A percentile compares a stretch with the other conserved stretches of the same genome.
Conservation (phyloP, 1,140 invertebrate species). For the Drosophila yakuba region DNA sequence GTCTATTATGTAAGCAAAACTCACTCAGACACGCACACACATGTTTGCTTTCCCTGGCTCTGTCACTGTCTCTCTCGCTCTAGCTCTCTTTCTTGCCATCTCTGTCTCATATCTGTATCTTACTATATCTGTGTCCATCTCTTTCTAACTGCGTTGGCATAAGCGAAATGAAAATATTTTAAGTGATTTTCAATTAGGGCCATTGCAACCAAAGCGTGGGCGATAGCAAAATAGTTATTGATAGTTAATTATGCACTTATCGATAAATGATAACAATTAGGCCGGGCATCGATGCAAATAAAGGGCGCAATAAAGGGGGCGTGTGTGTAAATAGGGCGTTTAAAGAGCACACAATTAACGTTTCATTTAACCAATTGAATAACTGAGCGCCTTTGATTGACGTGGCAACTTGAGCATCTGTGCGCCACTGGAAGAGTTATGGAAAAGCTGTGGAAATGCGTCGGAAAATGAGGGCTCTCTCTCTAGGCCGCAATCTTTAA, state of each 20-base stretch:
- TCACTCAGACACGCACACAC: conserved; percentile 18
- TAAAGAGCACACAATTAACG: conserved; percentile 65
- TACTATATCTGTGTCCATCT: not conserved
- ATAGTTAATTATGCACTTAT: conserved; percentile 48
- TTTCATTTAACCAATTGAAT: conserved; percentile 63
- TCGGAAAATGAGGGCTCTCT: not conserved
- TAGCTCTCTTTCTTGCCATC: not conserved
- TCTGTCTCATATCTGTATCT: not conserved
- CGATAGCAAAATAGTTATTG: conserved; percentile 26
- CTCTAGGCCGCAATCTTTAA: conserved; percentile 16
- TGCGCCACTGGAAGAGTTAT: not conserved
- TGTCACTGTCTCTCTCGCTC: not conserved
- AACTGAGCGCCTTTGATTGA: conserved; percentile 55
- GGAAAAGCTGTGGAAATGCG: not conserved
- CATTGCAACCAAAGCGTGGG: not conserved
- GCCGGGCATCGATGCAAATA: conserved; percentile 8
- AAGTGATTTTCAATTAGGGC: conserved; percentile 72
- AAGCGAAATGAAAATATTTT: conserved; percentile 50
- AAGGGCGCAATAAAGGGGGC: not conserved
- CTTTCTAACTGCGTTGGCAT: conserved; percentile 16
- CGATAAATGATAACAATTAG: conserved; percentile 38
- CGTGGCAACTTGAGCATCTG: conserved; percentile 56
- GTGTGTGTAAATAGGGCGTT: not conserved
- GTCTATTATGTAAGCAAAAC: conserved; percentile 74
- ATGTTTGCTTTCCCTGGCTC: not conserved